A percentile compares a stretch with the other conserved stretches of the same genome.
Evolutionary conservation across 2,797 vertebrate genomes (phyloP).

Genomic region (Diceros bicornis): DNA sequence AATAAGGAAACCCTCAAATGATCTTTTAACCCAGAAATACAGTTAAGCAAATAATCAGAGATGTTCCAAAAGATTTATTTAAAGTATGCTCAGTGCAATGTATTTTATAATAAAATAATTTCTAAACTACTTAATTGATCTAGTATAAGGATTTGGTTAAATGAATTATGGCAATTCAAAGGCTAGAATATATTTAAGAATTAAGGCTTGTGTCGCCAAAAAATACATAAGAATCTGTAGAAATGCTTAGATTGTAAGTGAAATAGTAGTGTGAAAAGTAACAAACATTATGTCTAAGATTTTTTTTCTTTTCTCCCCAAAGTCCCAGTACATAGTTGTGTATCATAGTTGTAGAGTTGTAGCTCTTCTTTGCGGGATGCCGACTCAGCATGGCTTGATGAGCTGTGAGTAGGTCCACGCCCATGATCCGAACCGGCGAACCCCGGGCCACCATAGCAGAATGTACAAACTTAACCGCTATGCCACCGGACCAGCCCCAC

Average conservation of each 20-base stretch:
- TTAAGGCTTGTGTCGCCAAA: not conserved
- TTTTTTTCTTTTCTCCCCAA: too few relatives aligned
- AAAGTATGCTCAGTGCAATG: not conserved
- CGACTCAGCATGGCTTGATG: too few relatives aligned
- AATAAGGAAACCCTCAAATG: not conserved
- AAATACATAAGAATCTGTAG: not conserved
- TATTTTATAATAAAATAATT: not conserved
- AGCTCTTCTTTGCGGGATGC: too few relatives aligned
- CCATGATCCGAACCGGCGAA: too few relatives aligned
- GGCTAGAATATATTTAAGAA: not conserved
- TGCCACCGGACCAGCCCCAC: not conserved
- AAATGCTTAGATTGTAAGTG: not conserved
- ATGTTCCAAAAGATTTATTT: not conserved
- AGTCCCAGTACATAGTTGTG: too few relatives aligned
- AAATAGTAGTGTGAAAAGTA: not conserved
- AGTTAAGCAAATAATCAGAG: constrained; percentile 19
- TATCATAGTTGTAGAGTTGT: too few relatives aligned
- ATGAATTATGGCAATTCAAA: constrained; percentile 20
- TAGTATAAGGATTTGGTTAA: not conserved
- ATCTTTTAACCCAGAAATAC: not conserved
- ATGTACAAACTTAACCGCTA: too few relatives aligned
- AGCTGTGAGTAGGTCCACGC: too few relatives aligned
- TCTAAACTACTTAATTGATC: not conserved
- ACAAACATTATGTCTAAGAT: not conserved
- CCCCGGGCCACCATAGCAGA: too few relatives aligned